phyloP scores from a whole-genome alignment of 1,140 invertebrate species.

The Brachionus calyciflorus region DNA sequence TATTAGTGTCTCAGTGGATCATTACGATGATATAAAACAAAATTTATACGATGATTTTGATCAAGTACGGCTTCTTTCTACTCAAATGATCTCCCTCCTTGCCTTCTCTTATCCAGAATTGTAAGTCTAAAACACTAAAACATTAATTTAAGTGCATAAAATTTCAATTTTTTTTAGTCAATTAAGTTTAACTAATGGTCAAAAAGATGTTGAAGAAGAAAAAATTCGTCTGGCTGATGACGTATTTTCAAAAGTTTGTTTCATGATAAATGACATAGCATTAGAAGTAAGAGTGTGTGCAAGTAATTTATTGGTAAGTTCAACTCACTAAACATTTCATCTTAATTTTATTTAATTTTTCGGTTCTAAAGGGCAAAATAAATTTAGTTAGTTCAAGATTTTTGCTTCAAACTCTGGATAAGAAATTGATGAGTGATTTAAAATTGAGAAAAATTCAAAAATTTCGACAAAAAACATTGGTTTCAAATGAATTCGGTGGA shows the following conservation, averaged over 20 bases:
- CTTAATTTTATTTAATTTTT: conserved; percentile 8
- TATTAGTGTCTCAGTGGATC: conserved; percentile 70
- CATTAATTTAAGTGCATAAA: not conserved
- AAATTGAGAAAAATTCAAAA: conserved; percentile 63
- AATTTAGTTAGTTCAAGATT: conserved; percentile 80
- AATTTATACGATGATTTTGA: conserved; percentile 90
- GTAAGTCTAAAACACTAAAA: conserved; percentile 62
- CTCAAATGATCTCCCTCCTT: conserved; percentile 79
- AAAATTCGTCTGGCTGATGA: conserved; percentile 80
- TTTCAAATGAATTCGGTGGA: conserved; percentile 20
- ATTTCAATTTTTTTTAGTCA: not conserved
- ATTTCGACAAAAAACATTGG: conserved; percentile 10
- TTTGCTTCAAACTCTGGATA: conserved; percentile 91
- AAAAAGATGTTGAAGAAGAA: conserved; percentile 54
- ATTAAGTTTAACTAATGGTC: conserved; percentile 36
- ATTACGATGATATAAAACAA: conserved; percentile 77
- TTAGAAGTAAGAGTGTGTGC: conserved; percentile 62
- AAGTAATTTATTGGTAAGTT: conserved; percentile 57
- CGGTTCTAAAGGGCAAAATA: conserved; percentile 71
- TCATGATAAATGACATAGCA: conserved; percentile 84
- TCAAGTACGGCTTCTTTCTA: conserved; percentile 78
- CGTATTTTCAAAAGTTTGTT: conserved; percentile 91
- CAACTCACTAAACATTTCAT: conserved; percentile 34
- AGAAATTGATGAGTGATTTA: conserved; percentile 96
- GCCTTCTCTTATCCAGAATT: conserved; percentile 81